Evolutionary conservation across 1,140 invertebrate species (phyloP), one percentile per base, ranked within the genome.

Genomic region (Wasmannia auropunctata): DNA sequence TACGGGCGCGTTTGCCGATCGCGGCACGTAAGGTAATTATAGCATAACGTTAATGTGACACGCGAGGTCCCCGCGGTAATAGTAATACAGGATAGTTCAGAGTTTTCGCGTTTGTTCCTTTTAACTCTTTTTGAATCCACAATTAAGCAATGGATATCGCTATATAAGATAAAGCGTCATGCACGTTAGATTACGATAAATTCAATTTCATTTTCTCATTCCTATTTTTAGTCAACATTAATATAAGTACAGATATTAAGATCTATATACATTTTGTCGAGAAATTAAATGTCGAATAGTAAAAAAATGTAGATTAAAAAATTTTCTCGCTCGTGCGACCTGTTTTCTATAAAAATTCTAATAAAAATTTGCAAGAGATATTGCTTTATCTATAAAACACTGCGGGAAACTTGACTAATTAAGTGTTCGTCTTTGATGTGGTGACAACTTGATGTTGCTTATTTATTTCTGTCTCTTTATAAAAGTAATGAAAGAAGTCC

Each of bases 391-490:
- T 43, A 43, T 54, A 54, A 31, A 58, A 58, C 2, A 5, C 5
- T 10, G 7, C 1, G n/a, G 49, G 31, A 67, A 70, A 22, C 16
- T 81, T 5, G 19, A 10, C 43, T 70, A 77, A 77, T 77, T 77
- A 63, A 77, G 28, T 6, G 54, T 40, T 37, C 43, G 2, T 40
- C 19, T 70, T 69, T 70, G 34, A 31, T 31, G 19, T 6, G 14
- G 7, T 54, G n/a, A n/a, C n/a, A 5, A 70, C 7, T 70, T 37
- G 46, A 65, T 51, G 5, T 28, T 43, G 19, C 22, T 60, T 46
- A 31, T n/a, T 62, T 49, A 51, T 51, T 14, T 79, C n/a, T 49
- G 6, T 25, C 19, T 51, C 5, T 11, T 14, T 56, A 16, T 43
- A n/a, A 43, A 62, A 83, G 31, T n/a, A 3, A 19, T 43, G 1